phyloP scores from a whole-genome alignment of 2,888 invertebrate species.

The Dendrolimus pini region DNA sequence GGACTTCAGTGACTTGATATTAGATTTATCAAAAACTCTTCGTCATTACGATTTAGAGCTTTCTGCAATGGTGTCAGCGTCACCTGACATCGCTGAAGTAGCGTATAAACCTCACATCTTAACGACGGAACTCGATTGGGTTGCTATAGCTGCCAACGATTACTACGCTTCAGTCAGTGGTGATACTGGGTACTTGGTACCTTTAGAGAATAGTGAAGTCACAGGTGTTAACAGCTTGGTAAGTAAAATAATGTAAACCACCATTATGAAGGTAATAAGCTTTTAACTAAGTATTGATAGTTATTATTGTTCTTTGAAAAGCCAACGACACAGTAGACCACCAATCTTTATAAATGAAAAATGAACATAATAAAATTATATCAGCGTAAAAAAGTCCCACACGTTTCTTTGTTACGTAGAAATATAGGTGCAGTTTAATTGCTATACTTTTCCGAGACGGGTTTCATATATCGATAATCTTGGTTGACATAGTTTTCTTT shows the following conservation, averaged over 20 bases:
- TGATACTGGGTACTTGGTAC: conserved; percentile 85
- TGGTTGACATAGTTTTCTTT: too few relatives aligned
- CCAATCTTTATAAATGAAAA: too few relatives aligned
- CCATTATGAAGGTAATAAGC: too few relatives aligned
- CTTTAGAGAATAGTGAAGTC: conserved; percentile 79
- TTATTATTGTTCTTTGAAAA: too few relatives aligned
- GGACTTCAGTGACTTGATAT: conserved; percentile 80
- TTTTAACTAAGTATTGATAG: too few relatives aligned
- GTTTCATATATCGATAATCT: too few relatives aligned
- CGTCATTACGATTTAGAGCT: conserved; percentile 78
- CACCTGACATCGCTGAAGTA: conserved; percentile 81
- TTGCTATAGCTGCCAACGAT: conserved; percentile 89
- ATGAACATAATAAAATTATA: too few relatives aligned
- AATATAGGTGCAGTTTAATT: too few relatives aligned
- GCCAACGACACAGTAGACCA: too few relatives aligned
- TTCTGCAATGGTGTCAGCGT: conserved; percentile 84
- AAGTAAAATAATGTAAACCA: conserved; percentile 35
- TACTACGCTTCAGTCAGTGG: conserved; percentile 86
- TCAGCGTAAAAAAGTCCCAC: too few relatives aligned
- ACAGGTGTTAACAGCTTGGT: conserved; percentile 83
- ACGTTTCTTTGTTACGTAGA: too few relatives aligned
- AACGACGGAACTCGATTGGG: conserved; percentile 84
- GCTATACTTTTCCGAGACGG: too few relatives aligned
- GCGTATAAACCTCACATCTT: conserved; percentile 84
- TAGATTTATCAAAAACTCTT: conserved; percentile 79